Conservation (phyloP, 1,140 invertebrate genomes). For the Drosophila lacteicornis region DNA sequence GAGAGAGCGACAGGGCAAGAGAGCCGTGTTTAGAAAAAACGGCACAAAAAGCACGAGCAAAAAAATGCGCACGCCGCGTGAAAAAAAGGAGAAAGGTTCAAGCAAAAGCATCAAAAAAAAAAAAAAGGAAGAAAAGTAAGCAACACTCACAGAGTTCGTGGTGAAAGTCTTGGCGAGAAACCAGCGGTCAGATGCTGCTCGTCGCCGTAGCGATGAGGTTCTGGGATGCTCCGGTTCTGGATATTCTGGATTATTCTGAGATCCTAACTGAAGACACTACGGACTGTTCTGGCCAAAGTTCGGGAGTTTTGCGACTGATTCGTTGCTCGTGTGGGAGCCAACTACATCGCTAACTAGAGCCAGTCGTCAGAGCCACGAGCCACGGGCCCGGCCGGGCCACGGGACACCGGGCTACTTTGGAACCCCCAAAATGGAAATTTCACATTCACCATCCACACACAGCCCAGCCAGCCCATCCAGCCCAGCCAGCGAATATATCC, state of each 20-base stretch:
- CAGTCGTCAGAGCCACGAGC: slow-evolving; percentile 14
- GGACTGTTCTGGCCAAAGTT: neutral
- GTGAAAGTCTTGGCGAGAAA: slow-evolving; percentile 10
- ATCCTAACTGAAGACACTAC: neutral
- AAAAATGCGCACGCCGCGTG: slow-evolving; percentile 46
- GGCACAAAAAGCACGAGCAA: slow-evolving; percentile 76
- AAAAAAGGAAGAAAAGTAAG: slow-evolving; percentile 10
- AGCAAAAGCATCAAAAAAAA: slow-evolving; percentile 16
- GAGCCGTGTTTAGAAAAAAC: slow-evolving; percentile 74
- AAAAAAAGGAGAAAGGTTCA: slow-evolving; percentile 16
- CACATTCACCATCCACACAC: slow-evolving; percentile 22
- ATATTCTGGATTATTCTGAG: neutral
- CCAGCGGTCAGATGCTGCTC: slow-evolving; percentile 38
- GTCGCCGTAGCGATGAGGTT: slow-evolving; percentile 24
- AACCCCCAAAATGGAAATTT: slow-evolving; percentile 39
- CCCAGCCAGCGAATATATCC: slow-evolving; percentile 8
- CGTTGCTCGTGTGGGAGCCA: slow-evolving; percentile 68
- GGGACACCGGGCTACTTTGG: neutral
- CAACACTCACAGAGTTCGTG: slow-evolving; percentile 35
- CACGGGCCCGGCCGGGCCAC: slow-evolving; percentile 8
- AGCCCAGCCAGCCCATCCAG: slow-evolving; percentile 5
- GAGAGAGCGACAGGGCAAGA: neutral
- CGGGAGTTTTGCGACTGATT: slow-evolving; percentile 62
- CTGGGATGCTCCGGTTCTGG: slow-evolving; percentile 12
- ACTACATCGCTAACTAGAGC: slow-evolving; percentile 55